Conservation (phyloP, 2,113 vertebrate species). For the Struthio camelus region DNA sequence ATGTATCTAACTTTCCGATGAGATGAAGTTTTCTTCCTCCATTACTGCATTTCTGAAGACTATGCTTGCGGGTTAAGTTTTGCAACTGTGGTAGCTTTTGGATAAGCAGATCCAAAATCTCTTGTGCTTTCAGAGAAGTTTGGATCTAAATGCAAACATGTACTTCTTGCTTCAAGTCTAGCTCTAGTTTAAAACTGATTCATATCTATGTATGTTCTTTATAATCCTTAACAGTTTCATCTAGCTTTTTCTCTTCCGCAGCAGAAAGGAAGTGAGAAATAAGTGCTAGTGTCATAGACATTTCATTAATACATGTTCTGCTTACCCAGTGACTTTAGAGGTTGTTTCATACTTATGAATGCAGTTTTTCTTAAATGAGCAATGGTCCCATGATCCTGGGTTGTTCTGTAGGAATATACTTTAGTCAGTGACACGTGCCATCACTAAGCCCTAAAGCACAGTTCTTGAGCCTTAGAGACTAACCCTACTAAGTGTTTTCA, state of each 20-base stretch:
- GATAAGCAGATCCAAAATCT: neutral
- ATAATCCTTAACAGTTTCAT: neutral
- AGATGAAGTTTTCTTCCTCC: neutral
- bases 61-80: neutral
- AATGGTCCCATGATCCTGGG: slow-evolving; percentile 19
- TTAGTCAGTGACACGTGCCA: neutral
- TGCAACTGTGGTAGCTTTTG: neutral
- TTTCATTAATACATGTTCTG: neutral
- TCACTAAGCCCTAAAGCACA: neutral
- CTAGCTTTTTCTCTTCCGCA: neutral
- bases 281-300: neutral
- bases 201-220: neutral
- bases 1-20: neutral
- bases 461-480: fast-evolving
- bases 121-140: neutral
- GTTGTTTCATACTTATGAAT: neutral
- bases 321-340: neutral
- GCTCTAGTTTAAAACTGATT: neutral
- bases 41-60: neutral
- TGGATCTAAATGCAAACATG: neutral
- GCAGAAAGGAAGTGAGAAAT: neutral
- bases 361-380: slow-evolving; percentile 7
- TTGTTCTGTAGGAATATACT: neutral
- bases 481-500: neutral
- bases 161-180: neutral